Evolutionary conservation across 2,113 vertebrate genomes (phyloP).

Genomic region (Pelodiscus sinensis): DNA sequence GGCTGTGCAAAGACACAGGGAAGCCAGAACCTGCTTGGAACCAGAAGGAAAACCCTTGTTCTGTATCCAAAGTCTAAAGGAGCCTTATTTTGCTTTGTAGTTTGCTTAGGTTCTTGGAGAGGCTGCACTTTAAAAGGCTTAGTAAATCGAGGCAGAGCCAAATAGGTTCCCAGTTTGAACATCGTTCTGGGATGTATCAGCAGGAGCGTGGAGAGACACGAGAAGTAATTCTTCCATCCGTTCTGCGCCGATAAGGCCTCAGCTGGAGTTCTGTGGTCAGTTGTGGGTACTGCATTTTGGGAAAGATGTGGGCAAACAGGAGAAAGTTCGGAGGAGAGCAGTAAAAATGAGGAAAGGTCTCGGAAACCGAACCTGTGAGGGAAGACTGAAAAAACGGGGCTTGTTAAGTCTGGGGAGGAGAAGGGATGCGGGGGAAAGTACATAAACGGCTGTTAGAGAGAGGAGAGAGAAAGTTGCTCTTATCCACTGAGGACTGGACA

Average conservation of each 20-base stretch:
- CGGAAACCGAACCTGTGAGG: neutral
- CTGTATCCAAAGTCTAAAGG: neutral
- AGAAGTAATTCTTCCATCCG: neutral
- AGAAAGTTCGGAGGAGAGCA: neutral
- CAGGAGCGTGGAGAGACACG: neutral
- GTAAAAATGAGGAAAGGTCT: neutral
- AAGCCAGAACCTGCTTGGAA: neutral
- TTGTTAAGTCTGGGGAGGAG: neutral
- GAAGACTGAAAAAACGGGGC: neutral
- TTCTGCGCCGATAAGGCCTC: neutral
- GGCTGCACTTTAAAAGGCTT: neutral
- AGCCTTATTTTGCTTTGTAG: neutral
- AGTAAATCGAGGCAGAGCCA: neutral
- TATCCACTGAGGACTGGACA: neutral
- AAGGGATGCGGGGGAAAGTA: neutral
- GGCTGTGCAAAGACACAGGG: neutral
- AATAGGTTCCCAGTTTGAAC: neutral
- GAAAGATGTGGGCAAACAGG: neutral
- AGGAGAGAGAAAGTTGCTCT: neutral
- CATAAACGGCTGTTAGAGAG: neutral
- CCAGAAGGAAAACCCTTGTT: neutral
- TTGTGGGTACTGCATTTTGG: neutral
- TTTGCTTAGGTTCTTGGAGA: neutral
- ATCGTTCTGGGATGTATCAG: neutral
- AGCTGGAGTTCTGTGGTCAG: neutral